Evolutionary conservation across 2,888 invertebrate genomes (phyloP), one percentile per base, ranked within the genome.

Genomic region (Archips crataeganus): DNA sequence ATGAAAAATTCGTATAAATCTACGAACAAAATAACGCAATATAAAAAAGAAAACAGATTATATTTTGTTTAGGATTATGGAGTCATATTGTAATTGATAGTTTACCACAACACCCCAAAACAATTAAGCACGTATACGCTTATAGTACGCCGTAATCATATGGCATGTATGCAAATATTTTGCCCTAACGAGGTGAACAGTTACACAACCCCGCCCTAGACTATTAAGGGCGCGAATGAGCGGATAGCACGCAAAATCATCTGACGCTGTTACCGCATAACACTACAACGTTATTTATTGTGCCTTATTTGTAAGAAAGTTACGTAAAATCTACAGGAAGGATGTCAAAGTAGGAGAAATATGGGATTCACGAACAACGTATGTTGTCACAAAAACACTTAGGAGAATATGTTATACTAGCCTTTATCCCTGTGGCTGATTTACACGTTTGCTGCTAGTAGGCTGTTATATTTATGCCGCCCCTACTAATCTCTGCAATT

Each of bases 271-370:
- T 36, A 47, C 51, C 65, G 65, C 65, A 65, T 65, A 65, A 65
- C 49, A 65, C 51, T 65, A 65, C 36, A 36, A 65, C 36, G n/a
- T 65, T 65, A 51, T 65, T 65, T 65, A 65, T 65, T 65, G 45
- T n/a, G 6, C 47, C 32, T 32, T 63, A 47, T 63, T 63, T 47
- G 36, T 60, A 60, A 60, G 13, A 36, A 36, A 60, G 36, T 36
- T 60, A 60, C 36, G 57, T 57, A 11, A 32, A 57, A 57, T 32
- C 23, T 54, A 3, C 32, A 57, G 32, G 57, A 32, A 57, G 23
- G 32, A 57, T 32, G 57, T 10, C 10, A 11, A 32, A 57, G 32
- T 57, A 23, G 15, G 9, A 23, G 57, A 57, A 11, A 3, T 57
- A 57, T 57, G 57, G 57, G 4, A 3, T 57, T 11, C 32, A 32